Percentiles rank a stretch among this genome's conserved stretches.
These are phyloP conservation scores for Meda fulgida DNA, from an alignment of 2,797 vertebrate species.

Conservation along the genomic window DNA sequence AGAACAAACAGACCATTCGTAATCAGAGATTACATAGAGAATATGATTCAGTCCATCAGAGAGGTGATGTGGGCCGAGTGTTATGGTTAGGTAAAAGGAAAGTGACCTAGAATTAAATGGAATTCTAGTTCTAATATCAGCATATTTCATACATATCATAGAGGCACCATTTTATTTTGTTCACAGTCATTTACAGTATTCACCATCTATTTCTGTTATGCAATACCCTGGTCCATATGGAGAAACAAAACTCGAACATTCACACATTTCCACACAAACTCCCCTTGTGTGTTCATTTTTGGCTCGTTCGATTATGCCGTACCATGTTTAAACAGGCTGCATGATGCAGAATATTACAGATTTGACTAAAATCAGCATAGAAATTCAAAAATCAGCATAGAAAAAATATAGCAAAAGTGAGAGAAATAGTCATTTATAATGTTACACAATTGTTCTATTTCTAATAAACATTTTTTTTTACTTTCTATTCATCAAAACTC, in stretches of 20 bases:
- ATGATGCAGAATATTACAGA: not conserved
- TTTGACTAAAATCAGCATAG: not conserved
- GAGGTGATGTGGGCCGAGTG: not conserved
- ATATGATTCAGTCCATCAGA: slow-evolving; percentile 36
- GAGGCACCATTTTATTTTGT: not conserved
- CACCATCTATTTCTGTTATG: slow-evolving; percentile 2
- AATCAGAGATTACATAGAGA: slow-evolving; percentile 38
- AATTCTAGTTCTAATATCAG: not conserved
- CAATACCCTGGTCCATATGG: not conserved
- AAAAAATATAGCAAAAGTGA: not conserved
- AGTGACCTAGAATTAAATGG: not conserved
- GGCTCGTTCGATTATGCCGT: not conserved
- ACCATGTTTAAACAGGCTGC: not conserved
- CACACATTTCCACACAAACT: slow-evolving; percentile 7
- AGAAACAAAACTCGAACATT: not conserved
- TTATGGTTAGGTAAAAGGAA: slow-evolving; percentile 17
- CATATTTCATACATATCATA: not conserved
- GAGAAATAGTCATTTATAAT: not conserved
- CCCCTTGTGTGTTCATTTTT: not conserved
- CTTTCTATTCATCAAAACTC: not conserved
- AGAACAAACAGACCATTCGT: slow-evolving; percentile 61
- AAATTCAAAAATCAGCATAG: not conserved
- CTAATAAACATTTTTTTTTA: not conserved
- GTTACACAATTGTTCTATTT: not conserved
- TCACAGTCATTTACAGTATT: not conserved